phyloP scores from a whole-genome alignment of 2,888 invertebrate genomes.

The Drosophila fungiperda region DNA sequence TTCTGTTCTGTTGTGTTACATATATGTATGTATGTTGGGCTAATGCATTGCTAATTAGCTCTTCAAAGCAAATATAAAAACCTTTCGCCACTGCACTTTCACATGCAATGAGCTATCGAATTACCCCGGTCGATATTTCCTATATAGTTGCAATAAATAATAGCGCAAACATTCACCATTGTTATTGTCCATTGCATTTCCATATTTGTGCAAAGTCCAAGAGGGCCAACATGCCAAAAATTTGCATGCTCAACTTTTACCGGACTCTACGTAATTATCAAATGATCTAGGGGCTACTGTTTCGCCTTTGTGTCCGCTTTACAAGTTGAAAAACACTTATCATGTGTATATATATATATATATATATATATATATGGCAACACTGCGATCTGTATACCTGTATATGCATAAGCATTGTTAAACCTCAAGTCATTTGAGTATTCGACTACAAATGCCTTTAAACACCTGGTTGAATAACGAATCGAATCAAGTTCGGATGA shows the following conservation, averaged over 20 bases:
- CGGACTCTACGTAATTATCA: conserved; percentile 31
- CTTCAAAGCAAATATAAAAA: conserved; percentile 7
- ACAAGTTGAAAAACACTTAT: background rate
- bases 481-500: conserved; percentile 9
- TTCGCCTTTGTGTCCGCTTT: conserved; percentile 4
- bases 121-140: conserved; percentile 41
- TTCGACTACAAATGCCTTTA: conserved; percentile 1
- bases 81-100: conserved; percentile 77
- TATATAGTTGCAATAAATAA: conserved; percentile 73
- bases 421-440: background rate
- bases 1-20: conserved; percentile 19
- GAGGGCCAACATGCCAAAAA: conserved; percentile 23
- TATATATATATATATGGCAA: background rate
- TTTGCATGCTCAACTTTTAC: conserved; percentile 53
- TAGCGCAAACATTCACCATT: conserved; percentile 70
- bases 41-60: conserved; percentile 64
- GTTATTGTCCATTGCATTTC: conserved; percentile 59
- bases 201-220: conserved; percentile 54
- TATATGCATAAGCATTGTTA: background rate
- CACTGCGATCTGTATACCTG: background rate
- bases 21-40: background rate
- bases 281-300: conserved; percentile 12
- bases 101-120: conserved; percentile 70
- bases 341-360: background rate
- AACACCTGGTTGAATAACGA: conserved; percentile 10